Conservation (phyloP, 2,113 vertebrate genomes). For the Triplophysa dalaica region DNA sequence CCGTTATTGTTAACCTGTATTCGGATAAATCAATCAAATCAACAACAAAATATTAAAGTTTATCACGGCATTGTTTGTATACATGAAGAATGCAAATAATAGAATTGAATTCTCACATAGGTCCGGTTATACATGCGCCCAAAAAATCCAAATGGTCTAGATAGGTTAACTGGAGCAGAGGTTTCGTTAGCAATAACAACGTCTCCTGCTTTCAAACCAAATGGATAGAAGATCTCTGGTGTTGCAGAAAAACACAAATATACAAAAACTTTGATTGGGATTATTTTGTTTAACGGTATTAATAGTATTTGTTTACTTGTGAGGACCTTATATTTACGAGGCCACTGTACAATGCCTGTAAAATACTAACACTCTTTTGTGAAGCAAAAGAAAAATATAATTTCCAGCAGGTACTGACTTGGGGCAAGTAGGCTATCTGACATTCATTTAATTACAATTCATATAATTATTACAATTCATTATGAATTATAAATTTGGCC, state of each 20-base stretch:
- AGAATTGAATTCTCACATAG: constrained; percentile 26
- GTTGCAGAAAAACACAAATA: neutral
- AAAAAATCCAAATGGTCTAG: constrained; percentile 36
- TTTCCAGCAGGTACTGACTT: too few relatives aligned
- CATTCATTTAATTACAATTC: too few relatives aligned
- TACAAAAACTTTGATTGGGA: neutral
- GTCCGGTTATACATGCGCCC: neutral
- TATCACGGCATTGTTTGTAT: too few relatives aligned
- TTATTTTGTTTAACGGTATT: neutral
- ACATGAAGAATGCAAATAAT: neutral
- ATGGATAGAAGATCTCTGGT: constrained; percentile 17
- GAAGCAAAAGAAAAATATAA: too few relatives aligned
- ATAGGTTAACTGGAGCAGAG: neutral
- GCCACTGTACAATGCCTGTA: neutral
- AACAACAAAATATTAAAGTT: neutral
- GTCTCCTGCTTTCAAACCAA: neutral
- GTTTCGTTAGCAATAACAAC: neutral
- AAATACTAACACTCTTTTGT: too few relatives aligned
- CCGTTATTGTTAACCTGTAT: constrained; percentile 43
- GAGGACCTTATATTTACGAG: neutral
- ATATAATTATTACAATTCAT: too few relatives aligned
- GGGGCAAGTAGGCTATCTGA: too few relatives aligned
- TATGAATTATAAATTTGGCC: neutral
- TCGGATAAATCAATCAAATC: neutral
- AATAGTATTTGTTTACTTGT: neutral